Conservation (phyloP, 2,113 vertebrate species). For the Hassar affinis region DNA sequence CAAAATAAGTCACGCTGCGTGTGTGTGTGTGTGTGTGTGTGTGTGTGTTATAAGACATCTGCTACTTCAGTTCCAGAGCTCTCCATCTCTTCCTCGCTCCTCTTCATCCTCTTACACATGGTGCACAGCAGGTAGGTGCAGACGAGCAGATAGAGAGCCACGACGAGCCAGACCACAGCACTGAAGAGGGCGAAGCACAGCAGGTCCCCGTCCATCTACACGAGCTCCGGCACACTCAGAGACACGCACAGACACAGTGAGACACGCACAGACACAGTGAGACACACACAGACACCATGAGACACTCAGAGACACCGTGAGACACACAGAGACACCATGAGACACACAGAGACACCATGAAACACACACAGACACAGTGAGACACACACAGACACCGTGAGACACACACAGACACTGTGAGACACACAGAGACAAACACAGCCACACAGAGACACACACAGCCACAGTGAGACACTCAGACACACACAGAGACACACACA, state of each 20-base stretch:
- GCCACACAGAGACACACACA: no score
- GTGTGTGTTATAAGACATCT: slow-evolving; percentile 30
- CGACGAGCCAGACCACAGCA: slow-evolving; percentile 48
- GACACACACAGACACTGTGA: neutral
- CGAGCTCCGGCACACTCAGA: neutral
- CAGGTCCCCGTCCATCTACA: slow-evolving; percentile 42
- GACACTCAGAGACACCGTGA: no score
- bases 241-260: no score
- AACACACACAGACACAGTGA: no score
- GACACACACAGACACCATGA: neutral
- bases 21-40: no score
- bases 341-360: neutral
- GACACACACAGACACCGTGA: no score
- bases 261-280: no score
- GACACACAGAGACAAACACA: no score
- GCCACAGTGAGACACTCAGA: no score
- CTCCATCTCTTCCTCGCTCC: slow-evolving; percentile 21
- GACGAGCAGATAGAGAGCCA: slow-evolving; percentile 47
- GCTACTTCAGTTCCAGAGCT: slow-evolving; percentile 27
- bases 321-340: no score
- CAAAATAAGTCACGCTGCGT: neutral
- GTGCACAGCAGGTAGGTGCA: slow-evolving; percentile 43
- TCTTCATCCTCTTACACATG: slow-evolving; percentile 30
- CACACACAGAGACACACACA: neutral
- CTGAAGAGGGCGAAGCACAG: slow-evolving; percentile 45